Percentiles rank a stretch among this genome's conserved stretches.
phyloP scores from a whole-genome alignment of 2,888 invertebrate genomes.

The Drosophila kuntzei region DNA sequence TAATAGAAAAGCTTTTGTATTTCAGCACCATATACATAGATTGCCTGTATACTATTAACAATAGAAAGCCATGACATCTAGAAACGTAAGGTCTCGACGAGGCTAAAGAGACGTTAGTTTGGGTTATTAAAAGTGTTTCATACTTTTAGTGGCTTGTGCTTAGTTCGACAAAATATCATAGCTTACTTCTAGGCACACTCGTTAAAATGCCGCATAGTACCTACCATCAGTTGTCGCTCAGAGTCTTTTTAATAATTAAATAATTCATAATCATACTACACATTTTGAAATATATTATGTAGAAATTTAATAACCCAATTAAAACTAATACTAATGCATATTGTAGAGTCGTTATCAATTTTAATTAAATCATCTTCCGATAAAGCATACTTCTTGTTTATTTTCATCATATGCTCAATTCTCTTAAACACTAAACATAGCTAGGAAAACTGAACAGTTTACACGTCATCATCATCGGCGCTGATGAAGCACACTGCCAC shows the following conservation, averaged over 20 bases:
- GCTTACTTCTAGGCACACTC: constrained; percentile 33
- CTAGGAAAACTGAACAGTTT: constrained; percentile 11
- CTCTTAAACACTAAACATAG: neutral
- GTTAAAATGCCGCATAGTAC: neutral
- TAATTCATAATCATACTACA: too few relatives aligned
- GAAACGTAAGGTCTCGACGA: too few relatives aligned
- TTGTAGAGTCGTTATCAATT: neutral
- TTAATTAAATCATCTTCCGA: neutral
- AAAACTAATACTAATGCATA: neutral
- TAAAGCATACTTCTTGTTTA: neutral
- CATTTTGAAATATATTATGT: neutral
- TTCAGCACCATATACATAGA: neutral
- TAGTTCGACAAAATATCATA: neutral
- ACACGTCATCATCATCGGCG: constrained; percentile 27
- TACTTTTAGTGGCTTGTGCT: neutral
- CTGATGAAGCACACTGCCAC: constrained; percentile 14
- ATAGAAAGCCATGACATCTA: neutral
- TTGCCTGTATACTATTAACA: neutral
- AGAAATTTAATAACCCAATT: neutral
- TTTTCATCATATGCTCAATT: neutral
- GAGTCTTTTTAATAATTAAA: too few relatives aligned
- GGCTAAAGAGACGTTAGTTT: neutral
- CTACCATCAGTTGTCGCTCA: too few relatives aligned
- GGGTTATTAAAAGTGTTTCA: constrained; percentile 1
- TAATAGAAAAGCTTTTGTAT: constrained; percentile 6